Evolutionary conservation across 2,113 vertebrate genomes (phyloP), one percentile per base, ranked within the genome.

Genomic region (Xenopus borealis): DNA sequence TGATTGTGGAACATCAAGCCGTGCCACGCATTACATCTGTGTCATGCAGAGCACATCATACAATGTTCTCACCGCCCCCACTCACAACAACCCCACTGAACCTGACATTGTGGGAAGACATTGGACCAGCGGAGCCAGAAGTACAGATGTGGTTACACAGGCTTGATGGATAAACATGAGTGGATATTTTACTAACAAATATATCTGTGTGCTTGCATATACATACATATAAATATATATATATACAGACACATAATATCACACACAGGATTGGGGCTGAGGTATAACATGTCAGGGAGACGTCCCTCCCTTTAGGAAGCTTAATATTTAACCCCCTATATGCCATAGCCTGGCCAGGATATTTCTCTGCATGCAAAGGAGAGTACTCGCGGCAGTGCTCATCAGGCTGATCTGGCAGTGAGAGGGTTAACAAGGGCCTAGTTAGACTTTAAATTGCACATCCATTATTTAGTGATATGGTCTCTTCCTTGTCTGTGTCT

Each of bases 281-380:
- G 73, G 73, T 75, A 75, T 75, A 75, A 75, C 58, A 75, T 27
- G 23, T 75, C 66, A 63, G 73, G 71, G 71, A 75, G 73, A 52
- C 23, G 13, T 62, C 10, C 63, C 73, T 69, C 73, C 73, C 73
- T 44, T 52, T 45, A 63, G 73, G 73, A 75, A 75, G 73, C 65
- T 75, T 75, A 40, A 16, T 18, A 2, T 68, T 50, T 62, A 61
- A 55, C 66, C 61, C 66, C 66, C 73, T 62, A 30, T 46, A 63
- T 69, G 66, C 66, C 73, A 75, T 57, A 46, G 44, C 73, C 46
- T 62, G 66, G 50, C 65, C 14, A 52, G 50, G 72, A 69, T 58
- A 69, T 67, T 10, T 62, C 40, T 68, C 66, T 52, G 66, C 73
- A 69, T 69, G 66, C 73, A n/a, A 75, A 63, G 73, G n/a, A 27